These are phyloP conservation scores for Dysidea cf. avara DNA, from an alignment of 37 sponge, comb jelly and placozoan species.

Conservation along the genomic window DNA sequence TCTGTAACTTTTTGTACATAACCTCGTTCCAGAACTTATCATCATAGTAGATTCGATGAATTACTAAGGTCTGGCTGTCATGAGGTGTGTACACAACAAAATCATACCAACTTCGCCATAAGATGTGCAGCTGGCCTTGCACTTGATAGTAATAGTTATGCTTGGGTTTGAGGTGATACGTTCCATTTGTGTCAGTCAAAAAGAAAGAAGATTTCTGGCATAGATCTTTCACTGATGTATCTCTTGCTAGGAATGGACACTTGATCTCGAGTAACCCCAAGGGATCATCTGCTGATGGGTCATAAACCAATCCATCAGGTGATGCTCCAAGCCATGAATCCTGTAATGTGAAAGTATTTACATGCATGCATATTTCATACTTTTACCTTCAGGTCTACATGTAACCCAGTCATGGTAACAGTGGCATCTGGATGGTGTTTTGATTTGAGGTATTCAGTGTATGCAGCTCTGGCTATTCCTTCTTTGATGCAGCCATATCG, in stretches of 20 bases:
- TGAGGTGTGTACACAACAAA: neutral
- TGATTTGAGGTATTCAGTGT: neutral
- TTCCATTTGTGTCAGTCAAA: slow-evolving; percentile 23
- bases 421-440: neutral
- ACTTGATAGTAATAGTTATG: neutral
- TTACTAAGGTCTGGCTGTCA: neutral
- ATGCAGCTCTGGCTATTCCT: slow-evolving; percentile 7
- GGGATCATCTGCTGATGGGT: too few relatives aligned
- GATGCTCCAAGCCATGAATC: slow-evolving; percentile 13
- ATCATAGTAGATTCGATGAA: neutral
- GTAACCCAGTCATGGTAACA: neutral
- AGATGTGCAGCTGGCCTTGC: neutral
- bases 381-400: too few relatives aligned
- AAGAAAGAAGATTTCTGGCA: neutral
- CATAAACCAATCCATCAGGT: slow-evolving; percentile 24
- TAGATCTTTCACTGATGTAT: too few relatives aligned
- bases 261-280: slow-evolving; percentile 31
- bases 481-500: slow-evolving; percentile 17
- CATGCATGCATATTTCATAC: too few relatives aligned
- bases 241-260: slow-evolving; percentile 16
- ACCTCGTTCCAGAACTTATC: neutral
- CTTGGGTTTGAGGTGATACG: too few relatives aligned
- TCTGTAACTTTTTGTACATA: neutral
- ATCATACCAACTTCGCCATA: too few relatives aligned
- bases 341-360: too few relatives aligned